phyloP scores from a whole-genome alignment of 1,140 invertebrate species.

The Heliconius hermathena region DNA sequence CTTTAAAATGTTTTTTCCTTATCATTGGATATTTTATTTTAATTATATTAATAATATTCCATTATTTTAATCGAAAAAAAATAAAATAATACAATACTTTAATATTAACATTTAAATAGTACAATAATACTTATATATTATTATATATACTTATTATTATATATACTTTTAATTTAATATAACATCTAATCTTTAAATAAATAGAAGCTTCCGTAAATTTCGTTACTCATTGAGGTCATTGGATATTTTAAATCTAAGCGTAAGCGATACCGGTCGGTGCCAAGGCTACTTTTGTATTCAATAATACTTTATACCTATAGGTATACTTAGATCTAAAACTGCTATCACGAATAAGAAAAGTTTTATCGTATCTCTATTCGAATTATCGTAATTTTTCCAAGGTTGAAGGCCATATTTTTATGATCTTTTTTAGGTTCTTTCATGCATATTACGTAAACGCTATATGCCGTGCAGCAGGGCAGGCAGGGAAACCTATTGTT shows the following conservation, averaged over 20 bases:
- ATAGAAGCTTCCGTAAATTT: conserved; percentile 25
- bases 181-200: conserved; percentile 18
- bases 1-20: neutral
- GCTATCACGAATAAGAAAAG: neutral
- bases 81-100: too few species aligned
- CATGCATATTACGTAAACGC: neutral
- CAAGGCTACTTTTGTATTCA: conserved; percentile 55
- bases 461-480: too few species aligned
- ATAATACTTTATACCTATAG: conserved; percentile 24
- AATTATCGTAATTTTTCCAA: neutral
- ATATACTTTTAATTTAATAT: neutral
- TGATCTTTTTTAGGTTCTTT: neutral
- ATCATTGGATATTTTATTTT: neutral
- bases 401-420: neutral
- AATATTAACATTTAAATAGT: too few species aligned
- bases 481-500: too few species aligned
- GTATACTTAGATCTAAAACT: conserved; percentile 29
- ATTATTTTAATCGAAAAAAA: neutral
- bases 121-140: too few species aligned
- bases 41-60: neutral
- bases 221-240: conserved; percentile 22
- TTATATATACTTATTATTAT: too few species aligned
- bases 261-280: conserved; percentile 45
- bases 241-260: conserved; percentile 43
- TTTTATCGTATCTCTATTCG: neutral